Evolutionary conservation across 2,797 vertebrate species (phyloP).

Genomic region (Channallabes apus): DNA sequence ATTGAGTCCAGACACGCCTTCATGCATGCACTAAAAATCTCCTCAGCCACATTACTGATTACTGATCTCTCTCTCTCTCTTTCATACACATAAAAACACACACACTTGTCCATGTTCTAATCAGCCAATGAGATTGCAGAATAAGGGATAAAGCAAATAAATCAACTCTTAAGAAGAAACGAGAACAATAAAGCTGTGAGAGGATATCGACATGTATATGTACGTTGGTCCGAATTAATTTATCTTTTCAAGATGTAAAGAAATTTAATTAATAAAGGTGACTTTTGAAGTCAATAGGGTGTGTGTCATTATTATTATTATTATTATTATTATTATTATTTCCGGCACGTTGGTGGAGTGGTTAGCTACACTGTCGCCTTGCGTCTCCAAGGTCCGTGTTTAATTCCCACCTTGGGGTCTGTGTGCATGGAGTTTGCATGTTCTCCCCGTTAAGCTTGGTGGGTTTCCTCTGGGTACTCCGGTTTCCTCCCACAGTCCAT

Average conservation of each 20-base stretch:
- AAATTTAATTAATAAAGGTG: slow-evolving; percentile 82
- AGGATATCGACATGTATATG: slow-evolving; percentile 67
- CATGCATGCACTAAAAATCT: slow-evolving; percentile 73
- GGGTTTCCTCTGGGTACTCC: no score
- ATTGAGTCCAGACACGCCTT: slow-evolving; percentile 49
- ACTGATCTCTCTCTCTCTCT: slow-evolving; percentile 52
- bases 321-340: slow-evolving; percentile 36
- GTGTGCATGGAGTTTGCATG: no score
- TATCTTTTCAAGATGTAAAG: slow-evolving; percentile 79
- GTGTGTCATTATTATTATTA: slow-evolving; percentile 51
- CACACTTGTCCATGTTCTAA: slow-evolving; percentile 70
- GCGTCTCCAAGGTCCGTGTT: no score
- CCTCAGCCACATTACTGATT: slow-evolving; percentile 60
- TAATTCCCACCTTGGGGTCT: no score
- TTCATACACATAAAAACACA: slow-evolving; percentile 36
- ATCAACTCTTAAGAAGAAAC: slow-evolving; percentile 59
- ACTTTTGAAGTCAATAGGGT: slow-evolving; percentile 70
- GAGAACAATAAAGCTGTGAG: slow-evolving; percentile 69
- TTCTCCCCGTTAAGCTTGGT: no score
- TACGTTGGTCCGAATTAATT: slow-evolving; percentile 76
- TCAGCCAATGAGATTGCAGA: slow-evolving; percentile 73
- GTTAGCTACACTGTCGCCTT: no score
- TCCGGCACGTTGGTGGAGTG: no score
- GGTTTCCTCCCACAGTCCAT: no score
- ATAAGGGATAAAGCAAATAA: slow-evolving; percentile 56